Conservation (phyloP, 2,888 invertebrate species). For the Thymelicus acteon region DNA sequence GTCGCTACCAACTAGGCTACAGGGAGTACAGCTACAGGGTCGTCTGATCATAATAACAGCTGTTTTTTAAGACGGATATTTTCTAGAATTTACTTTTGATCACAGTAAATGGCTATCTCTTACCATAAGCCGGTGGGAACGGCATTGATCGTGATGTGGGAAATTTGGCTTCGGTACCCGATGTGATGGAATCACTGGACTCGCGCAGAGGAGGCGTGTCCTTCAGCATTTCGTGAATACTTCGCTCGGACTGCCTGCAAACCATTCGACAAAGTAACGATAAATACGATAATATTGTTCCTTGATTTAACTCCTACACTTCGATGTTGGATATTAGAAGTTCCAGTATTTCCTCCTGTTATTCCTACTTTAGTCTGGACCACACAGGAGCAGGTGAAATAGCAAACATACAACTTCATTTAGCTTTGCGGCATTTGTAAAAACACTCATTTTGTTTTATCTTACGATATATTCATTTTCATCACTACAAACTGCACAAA, state of each 20-base stretch:
- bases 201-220: constrained; percentile 92
- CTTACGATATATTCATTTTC: neutral
- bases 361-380: neutral
- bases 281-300: neutral
- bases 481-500: constrained; percentile 35
- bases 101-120: neutral
- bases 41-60: no score
- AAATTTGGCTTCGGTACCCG: constrained; percentile 89
- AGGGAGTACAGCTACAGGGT: no score
- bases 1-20: no score
- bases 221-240: constrained; percentile 94
- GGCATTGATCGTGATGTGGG: constrained; percentile 88
- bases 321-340: no score
- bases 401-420: neutral
- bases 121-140: constrained; percentile 88
- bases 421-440: constrained; percentile 4
- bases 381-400: neutral
- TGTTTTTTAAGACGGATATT: no score
- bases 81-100: neutral
- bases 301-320: no score
- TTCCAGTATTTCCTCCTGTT: neutral
- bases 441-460: constrained; percentile 19
- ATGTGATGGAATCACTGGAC: constrained; percentile 89
- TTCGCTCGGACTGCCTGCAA: constrained; percentile 85
- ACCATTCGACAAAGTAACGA: neutral